These are phyloP conservation scores for Hedychridium roseum DNA, from an alignment of 2,888 invertebrate genomes.

Conservation along the genomic window DNA sequence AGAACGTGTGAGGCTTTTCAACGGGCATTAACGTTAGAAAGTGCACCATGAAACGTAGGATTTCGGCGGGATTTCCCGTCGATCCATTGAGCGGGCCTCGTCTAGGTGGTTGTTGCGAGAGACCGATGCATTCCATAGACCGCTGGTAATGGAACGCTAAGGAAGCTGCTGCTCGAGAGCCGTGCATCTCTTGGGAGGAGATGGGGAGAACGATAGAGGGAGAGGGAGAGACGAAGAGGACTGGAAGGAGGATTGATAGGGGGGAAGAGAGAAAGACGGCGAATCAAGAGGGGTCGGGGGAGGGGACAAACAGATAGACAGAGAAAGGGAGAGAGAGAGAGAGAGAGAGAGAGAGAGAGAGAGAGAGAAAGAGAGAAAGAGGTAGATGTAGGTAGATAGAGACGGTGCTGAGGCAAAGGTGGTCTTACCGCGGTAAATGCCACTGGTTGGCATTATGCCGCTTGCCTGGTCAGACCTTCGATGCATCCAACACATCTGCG, in stretches of 20 bases:
- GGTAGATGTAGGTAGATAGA: conserved; percentile 12
- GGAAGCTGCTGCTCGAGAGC: conserved; percentile 41
- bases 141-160: conserved; percentile 50
- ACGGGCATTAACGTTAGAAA: too few relatives aligned
- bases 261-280: conserved; percentile 23
- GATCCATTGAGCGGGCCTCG: conserved; percentile 16
- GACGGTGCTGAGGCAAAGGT: conserved; percentile 49
- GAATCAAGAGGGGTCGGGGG: conserved; percentile 8
- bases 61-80: too few relatives aligned
- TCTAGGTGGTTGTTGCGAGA: conserved; percentile 40
- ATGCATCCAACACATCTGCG: conserved; percentile 48
- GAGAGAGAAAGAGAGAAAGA: conserved; percentile 11
- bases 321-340: conserved; percentile 7
- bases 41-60: too few relatives aligned
- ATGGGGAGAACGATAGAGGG: conserved; percentile 16
- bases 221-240: conserved; percentile 13
- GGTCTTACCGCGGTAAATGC: conserved; percentile 59
- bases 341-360: conserved; percentile 9
- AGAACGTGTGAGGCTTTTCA: too few relatives aligned
- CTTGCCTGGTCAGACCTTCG: conserved; percentile 56
- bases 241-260: conserved; percentile 6
- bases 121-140: conserved; percentile 41
- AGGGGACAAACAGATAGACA: background rate
- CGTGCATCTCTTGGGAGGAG: conserved; percentile 20
- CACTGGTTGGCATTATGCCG: conserved; percentile 62